Base-by-base conservation (phyloP, 1,140 invertebrate genomes). In the Aphaenogaster rudis region DNA sequence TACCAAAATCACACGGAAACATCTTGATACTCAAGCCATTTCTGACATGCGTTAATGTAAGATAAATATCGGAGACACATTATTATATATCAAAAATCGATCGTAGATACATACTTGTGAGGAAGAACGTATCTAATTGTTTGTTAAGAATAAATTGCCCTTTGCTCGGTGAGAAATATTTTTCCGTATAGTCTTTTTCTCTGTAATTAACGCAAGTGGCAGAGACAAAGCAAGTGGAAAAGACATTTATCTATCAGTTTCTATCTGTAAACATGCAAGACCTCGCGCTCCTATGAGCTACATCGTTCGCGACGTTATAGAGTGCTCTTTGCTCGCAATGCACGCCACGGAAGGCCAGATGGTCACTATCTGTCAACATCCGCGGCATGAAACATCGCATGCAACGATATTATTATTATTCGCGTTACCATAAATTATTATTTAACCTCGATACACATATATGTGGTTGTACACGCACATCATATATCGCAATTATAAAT, bases 351-450 rank as follows among this genome's bases (percentile, higher is more conserved):
- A 86, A 82, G 77, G 78, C 77, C 86, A 82, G n/a, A 48, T 77
- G 80, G 63, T 85, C 81, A 45, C 81, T 86, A 78, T 88, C 89
- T 88, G 89, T 91, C 89, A 88, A 91, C 77, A 86, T 64, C 67
- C 76, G 89, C 69, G 80, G 67, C 89, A 90, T 84, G 89, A 82
- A 90, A 91, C 39, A 80, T 90, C 80, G 89, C 89, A 91, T 90
- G 88, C 81, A 78, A 63, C 50, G 28, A 59, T 66, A 77, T 82
- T 90, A 89, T 80, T 90, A 90, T 80, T 64, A 72, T 76, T 50
- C 54, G 57, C 69, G 76, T 17, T 82, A 28, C 54, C 63, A 80
- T 89, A 69, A 87, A 89, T 89, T 82, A 67, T 69, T 57, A 89
- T 87, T 90, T 78, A 88, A 76, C 63, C 42, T 57, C 33, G 78